Evolutionary conservation across 2,113 vertebrate species (phyloP).

Genomic region (Lichenostomus cassidix): DNA sequence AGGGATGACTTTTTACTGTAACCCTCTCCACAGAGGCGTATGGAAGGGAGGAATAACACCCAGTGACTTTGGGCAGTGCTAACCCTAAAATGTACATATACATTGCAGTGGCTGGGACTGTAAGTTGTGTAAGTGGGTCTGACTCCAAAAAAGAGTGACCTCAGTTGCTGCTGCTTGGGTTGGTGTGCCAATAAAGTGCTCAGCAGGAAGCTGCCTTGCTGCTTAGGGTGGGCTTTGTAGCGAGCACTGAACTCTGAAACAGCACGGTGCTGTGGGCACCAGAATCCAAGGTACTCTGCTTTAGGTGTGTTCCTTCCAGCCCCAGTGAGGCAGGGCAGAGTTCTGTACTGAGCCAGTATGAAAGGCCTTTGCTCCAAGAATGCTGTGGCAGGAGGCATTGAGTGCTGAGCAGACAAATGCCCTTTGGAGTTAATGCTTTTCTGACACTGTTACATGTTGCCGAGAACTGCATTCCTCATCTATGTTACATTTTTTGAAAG

Average conservation of each 20-base stretch:
- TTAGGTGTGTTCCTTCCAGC: fast-evolving
- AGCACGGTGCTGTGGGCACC: fast-evolving
- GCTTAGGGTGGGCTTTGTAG: background rate
- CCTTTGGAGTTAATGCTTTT: background rate
- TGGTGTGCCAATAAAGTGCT: background rate
- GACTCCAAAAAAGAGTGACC: background rate
- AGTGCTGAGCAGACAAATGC: background rate
- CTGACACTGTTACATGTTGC: background rate
- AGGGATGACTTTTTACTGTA: background rate
- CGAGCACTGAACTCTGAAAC: background rate
- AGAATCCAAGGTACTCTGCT: background rate
- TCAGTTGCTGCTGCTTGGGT: background rate
- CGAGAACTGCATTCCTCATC: background rate
- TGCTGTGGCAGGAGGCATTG: background rate
- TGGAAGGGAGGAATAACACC: background rate
- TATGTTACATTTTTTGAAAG: background rate
- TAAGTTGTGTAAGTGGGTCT: background rate
- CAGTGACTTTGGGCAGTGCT: background rate
- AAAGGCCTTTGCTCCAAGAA: background rate
- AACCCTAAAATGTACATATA: background rate
- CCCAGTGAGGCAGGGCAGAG: background rate
- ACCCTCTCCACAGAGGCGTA: too few species aligned
- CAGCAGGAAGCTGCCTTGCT: background rate
- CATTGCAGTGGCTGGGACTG: background rate
- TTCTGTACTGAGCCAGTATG: background rate